Conservation (phyloP, 64 coral and sea anemone genomes). For the Montipora foliosa region DNA sequence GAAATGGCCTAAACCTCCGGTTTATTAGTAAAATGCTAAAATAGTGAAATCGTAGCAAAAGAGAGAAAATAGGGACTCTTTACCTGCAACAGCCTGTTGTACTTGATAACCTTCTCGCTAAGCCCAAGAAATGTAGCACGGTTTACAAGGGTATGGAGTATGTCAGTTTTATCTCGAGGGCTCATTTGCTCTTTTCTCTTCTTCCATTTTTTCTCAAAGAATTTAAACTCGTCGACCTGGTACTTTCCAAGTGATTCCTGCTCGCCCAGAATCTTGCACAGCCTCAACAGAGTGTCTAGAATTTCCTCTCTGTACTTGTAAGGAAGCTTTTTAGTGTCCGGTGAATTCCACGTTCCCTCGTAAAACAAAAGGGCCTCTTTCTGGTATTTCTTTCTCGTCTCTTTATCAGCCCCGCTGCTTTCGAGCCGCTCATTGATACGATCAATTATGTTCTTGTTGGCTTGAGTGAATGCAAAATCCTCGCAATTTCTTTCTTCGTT, state of each 20-base stretch:
- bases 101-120: not conserved
- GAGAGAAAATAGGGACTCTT: too few relatives aligned
- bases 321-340: constrained; percentile 7
- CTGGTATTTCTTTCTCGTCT: not conserved
- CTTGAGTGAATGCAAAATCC: not conserved
- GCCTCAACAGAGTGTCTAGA: not conserved
- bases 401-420: not conserved
- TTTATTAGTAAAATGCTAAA: too few relatives aligned
- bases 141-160: not conserved
- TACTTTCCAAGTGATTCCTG: not conserved
- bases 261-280: not conserved
- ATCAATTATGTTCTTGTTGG: not conserved
- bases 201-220: constrained; percentile 19
- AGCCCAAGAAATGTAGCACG: not conserved
- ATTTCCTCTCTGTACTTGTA: not conserved
- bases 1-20: too few relatives aligned
- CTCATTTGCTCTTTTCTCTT: not conserved
- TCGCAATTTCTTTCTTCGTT: not conserved
- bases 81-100: not conserved
- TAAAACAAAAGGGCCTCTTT: constrained; percentile 31
- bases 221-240: not conserved
- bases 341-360: constrained; percentile 27
- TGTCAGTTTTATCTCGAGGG: not conserved
- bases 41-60: too few relatives aligned
- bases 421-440: not conserved